phyloP scores from a whole-genome alignment of 2,888 invertebrate species.

The Dermolepida albohirtum region DNA sequence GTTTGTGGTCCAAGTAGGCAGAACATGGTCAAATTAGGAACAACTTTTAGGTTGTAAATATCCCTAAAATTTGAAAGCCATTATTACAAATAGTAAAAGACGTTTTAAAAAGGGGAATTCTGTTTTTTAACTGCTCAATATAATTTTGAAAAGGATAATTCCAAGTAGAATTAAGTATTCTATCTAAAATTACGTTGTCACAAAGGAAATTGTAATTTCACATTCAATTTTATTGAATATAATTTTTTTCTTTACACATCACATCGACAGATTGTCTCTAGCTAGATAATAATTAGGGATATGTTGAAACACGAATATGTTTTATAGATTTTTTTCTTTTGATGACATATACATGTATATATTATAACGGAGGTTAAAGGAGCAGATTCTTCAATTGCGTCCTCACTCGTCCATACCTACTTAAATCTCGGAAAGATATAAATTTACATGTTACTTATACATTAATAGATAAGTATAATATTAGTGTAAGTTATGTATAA shows the following conservation, averaged over 20 bases:
- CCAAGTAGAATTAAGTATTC: no score
- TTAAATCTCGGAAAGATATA: constrained; percentile 3
- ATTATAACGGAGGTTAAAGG: constrained; percentile 9
- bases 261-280: constrained; percentile 64
- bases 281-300: constrained; percentile 56
- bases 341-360: constrained; percentile 4
- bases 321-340: constrained; percentile 49
- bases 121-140: no score
- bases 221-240: constrained; percentile 13
- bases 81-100: no score
- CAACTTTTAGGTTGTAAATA: no score
- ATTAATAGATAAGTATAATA: constrained; percentile 12
- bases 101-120: no score
- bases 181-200: no score
- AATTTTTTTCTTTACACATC: constrained; percentile 53
- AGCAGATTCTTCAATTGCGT: background rate
- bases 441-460: constrained; percentile 13
- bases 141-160: no score
- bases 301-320: constrained; percentile 57
- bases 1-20: no score
- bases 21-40: no score
- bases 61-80: no score
- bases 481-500: constrained; percentile 49
- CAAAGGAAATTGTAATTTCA: background rate
- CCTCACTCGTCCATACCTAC: background rate